Percentiles rank a stretch among this genome's conserved stretches.
Evolutionary conservation across 2,113 vertebrate species (phyloP).

Genomic region (Agapornis roseicollis): DNA sequence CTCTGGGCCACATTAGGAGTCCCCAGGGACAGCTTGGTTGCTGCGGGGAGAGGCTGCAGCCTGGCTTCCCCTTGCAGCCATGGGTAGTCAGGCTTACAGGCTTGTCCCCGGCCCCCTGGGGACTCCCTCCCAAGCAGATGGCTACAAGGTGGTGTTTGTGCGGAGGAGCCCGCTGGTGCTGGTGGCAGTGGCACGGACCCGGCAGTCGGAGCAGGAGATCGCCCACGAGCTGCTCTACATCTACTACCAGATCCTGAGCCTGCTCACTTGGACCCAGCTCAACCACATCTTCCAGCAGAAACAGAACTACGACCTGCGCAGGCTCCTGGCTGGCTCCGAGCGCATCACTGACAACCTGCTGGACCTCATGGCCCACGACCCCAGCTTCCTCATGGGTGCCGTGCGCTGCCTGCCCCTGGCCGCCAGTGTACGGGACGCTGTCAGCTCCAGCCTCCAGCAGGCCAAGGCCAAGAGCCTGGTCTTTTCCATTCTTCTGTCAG

Average conservation of each 20-base stretch:
- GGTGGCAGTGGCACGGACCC: constrained; percentile 88
- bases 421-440: constrained; percentile 77
- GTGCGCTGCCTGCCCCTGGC: constrained; percentile 90
- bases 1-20: accelerated
- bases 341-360: constrained; percentile 94
- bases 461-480: constrained; percentile 90
- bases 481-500: constrained; percentile 92
- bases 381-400: constrained; percentile 90
- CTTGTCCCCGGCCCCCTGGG: not conserved
- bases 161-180: constrained; percentile 92
- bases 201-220: constrained; percentile 90
- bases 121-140: constrained; percentile 76
- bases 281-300: constrained; percentile 94
- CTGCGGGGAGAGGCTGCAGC: not conserved
- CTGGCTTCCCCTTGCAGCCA: not conserved
- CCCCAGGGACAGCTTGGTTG: not conserved
- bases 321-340: constrained; percentile 91
- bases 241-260: constrained; percentile 97
- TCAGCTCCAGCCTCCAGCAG: constrained; percentile 89
- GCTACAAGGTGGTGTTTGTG: constrained; percentile 94
- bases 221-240: constrained; percentile 94
- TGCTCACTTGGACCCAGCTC: constrained; percentile 94
- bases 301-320: constrained; percentile 95
- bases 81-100: not conserved
- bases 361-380: constrained; percentile 88